These are phyloP conservation scores for Geotrupes spiniger DNA, from an alignment of 2,888 invertebrate genomes.

Conservation along the genomic window DNA sequence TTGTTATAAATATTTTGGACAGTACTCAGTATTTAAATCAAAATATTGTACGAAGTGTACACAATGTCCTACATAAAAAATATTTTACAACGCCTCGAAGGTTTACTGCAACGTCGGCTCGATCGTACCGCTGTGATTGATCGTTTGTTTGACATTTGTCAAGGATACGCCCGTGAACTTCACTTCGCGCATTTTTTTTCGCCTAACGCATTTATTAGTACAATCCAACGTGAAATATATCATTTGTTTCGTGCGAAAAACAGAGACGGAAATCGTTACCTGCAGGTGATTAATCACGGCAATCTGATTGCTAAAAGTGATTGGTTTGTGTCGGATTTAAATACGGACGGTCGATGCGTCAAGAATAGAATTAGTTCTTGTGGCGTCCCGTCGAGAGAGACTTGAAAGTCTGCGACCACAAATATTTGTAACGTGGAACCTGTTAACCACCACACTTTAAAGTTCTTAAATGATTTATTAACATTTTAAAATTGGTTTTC, in stretches of 20 bases:
- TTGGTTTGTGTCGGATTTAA: constrained; percentile 39
- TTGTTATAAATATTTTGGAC: not conserved
- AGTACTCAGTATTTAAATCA: constrained; percentile 1
- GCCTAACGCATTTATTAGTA: not conserved
- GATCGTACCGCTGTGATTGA: not conserved
- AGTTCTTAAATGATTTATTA: no score
- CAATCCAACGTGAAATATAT: not conserved
- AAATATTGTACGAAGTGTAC: not conserved
- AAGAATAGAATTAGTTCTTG: constrained; percentile 46
- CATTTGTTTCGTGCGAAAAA: constrained; percentile 4
- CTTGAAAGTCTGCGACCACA: not conserved
- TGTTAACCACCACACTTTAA: no score
- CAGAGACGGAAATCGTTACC: constrained; percentile 1
- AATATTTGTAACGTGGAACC: no score
- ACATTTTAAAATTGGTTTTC: no score
- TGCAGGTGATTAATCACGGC: constrained; percentile 33
- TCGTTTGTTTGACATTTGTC: constrained; percentile 4
- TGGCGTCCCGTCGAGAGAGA: constrained; percentile 38
- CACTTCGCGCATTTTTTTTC: no score
- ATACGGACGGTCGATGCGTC: constrained; percentile 44
- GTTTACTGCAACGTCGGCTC: not conserved
- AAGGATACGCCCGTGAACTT: constrained; percentile 3
- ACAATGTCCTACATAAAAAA: not conserved
- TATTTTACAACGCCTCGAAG: not conserved
- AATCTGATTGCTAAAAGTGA: constrained; percentile 41